phyloP scores from a whole-genome alignment of 2,888 invertebrate genomes.

The Cactoblastis cactorum region DNA sequence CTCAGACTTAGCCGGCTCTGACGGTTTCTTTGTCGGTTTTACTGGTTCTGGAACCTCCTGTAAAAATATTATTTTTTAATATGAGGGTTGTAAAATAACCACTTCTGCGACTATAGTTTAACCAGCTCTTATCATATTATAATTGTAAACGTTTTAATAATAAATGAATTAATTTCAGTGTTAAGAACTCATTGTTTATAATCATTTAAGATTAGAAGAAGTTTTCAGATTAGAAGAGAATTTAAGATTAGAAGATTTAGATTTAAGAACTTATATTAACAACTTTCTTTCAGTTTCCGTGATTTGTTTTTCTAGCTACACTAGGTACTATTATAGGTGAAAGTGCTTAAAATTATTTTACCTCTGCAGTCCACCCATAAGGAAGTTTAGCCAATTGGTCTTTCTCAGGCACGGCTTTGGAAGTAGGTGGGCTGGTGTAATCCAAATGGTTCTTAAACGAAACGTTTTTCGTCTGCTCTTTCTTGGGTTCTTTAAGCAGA shows the following conservation, averaged over 20 bases:
- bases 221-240: too few species aligned
- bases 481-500: slow-evolving; percentile 56
- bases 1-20: slow-evolving; percentile 59
- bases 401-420: slow-evolving; percentile 69
- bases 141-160: too few species aligned
- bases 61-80: slow-evolving; percentile 1
- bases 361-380: slow-evolving; percentile 69
- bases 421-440: slow-evolving; percentile 65
- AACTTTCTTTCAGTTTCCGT: too few species aligned
- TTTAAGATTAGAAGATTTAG: too few species aligned
- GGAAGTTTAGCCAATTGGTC: slow-evolving; percentile 73
- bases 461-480: slow-evolving; percentile 72
- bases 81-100: too few species aligned
- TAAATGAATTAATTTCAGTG: too few species aligned
- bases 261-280: too few species aligned
- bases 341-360: slow-evolving; percentile 26
- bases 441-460: slow-evolving; percentile 75
- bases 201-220: too few species aligned
- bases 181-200: too few species aligned
- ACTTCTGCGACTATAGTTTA: too few species aligned
- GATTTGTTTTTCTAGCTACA: too few species aligned
- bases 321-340: not conserved
- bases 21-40: slow-evolving; percentile 38
- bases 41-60: slow-evolving; percentile 57
- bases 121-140: too few species aligned